These are phyloP conservation scores for Galago senegalensis DNA, from an alignment of 2,797 vertebrate genomes.

Conservation along the genomic window DNA sequence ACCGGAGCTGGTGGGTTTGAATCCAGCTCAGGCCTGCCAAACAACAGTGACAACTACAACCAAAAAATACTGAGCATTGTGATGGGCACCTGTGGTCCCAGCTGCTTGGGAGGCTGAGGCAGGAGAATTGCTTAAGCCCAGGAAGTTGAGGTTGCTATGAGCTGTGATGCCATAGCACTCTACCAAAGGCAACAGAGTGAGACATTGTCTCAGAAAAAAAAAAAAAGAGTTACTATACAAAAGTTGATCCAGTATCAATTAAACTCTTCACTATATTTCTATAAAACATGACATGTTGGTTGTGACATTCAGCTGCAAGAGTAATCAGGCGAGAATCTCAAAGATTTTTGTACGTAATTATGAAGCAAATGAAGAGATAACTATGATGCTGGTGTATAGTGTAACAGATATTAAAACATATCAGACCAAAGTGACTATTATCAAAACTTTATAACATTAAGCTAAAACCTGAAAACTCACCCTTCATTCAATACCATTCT, in stretches of 20 bases:
- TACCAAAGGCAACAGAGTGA: too few relatives aligned
- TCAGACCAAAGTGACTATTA: background rate
- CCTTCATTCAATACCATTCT: background rate
- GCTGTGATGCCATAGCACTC: too few relatives aligned
- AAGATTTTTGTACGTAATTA: background rate
- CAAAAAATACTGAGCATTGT: too few relatives aligned
- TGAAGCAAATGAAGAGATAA: background rate
- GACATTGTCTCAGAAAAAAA: too few relatives aligned
- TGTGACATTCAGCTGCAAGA: background rate
- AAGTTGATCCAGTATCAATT: background rate
- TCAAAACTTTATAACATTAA: background rate
- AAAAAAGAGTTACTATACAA: conserved; percentile 33
- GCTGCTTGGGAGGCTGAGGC: too few relatives aligned
- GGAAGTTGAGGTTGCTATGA: too few relatives aligned
- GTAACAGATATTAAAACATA: background rate
- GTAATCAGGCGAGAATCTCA: background rate
- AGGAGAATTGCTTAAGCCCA: too few relatives aligned
- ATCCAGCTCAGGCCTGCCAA: too few relatives aligned
- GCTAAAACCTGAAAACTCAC: conserved; percentile 36
- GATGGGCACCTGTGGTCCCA: too few relatives aligned
- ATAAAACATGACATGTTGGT: background rate
- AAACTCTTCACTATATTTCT: conserved; percentile 13
- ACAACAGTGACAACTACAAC: too few relatives aligned
- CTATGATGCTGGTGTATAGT: background rate
- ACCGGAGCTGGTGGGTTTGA: too few relatives aligned